These are phyloP conservation scores for Mirza zaza DNA, from an alignment of 2,113 vertebrate species.

Conservation along the genomic window DNA sequence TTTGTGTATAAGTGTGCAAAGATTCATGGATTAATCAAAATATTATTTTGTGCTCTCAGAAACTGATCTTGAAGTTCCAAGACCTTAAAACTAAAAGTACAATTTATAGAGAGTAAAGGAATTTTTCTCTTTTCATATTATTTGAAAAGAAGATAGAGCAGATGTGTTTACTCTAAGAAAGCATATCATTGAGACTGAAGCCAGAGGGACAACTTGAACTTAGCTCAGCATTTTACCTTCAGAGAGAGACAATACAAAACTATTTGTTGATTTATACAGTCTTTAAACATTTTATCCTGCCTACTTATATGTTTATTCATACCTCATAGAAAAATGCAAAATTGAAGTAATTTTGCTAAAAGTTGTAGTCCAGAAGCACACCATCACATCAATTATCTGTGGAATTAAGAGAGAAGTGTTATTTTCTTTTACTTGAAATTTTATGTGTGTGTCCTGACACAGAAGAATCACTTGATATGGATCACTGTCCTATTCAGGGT, in stretches of 20 bases:
- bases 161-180: neutral
- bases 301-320: neutral
- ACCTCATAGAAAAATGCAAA: too few species aligned
- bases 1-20: too few species aligned
- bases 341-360: too few species aligned
- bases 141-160: neutral
- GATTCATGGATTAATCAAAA: neutral
- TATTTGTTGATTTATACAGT: neutral
- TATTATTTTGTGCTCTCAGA: neutral
- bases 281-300: neutral
- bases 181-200: neutral
- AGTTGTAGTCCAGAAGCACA: too few species aligned
- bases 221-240: too few species aligned
- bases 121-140: neutral
- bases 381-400: neutral
- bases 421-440: neutral
- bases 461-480: neutral
- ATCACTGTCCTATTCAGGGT: fast-evolving
- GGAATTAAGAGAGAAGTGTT: neutral
- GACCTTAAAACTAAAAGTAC: neutral
- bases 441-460: neutral
- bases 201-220: neutral
- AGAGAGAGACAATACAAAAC: neutral
- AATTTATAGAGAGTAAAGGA: neutral
- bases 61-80: too few species aligned